These are phyloP conservation scores for Trematomus bernacchii DNA, from an alignment of 2,797 vertebrate species.

Conservation along the genomic window DNA sequence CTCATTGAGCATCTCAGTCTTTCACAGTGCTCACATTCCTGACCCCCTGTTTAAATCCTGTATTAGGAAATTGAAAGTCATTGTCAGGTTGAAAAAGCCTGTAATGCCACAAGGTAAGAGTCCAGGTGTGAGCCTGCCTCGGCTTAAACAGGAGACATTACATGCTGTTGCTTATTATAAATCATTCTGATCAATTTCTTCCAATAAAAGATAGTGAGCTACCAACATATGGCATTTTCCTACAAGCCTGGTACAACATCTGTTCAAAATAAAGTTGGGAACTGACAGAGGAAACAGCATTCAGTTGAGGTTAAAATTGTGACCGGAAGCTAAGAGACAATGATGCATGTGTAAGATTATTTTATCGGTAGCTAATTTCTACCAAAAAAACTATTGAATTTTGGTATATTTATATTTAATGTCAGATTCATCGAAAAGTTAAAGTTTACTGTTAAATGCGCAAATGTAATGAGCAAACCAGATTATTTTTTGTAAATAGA, in stretches of 20 bases:
- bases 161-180: neutral
- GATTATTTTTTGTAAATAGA: neutral
- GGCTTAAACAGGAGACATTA: slow-evolving; percentile 1
- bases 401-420: neutral
- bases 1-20: slow-evolving; percentile 36
- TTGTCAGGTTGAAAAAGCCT: slow-evolving; percentile 37
- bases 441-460: neutral
- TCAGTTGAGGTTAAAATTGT: neutral
- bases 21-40: slow-evolving; percentile 75
- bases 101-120: slow-evolving; percentile 34
- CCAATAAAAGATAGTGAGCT: neutral
- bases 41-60: slow-evolving; percentile 61
- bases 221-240: neutral
- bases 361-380: neutral
- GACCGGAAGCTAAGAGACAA: slow-evolving; percentile 10
- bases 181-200: neutral
- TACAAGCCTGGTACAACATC: neutral
- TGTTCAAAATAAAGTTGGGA: neutral
- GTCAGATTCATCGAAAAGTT: neutral
- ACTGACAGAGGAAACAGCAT: neutral
- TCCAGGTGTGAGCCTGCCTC: slow-evolving; percentile 20
- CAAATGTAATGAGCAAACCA: neutral
- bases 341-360: neutral
- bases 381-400: neutral
- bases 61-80: slow-evolving; percentile 53